Evolutionary conservation across 2,888 invertebrate species (phyloP).

Genomic region (Lasioglossum calceatum): DNA sequence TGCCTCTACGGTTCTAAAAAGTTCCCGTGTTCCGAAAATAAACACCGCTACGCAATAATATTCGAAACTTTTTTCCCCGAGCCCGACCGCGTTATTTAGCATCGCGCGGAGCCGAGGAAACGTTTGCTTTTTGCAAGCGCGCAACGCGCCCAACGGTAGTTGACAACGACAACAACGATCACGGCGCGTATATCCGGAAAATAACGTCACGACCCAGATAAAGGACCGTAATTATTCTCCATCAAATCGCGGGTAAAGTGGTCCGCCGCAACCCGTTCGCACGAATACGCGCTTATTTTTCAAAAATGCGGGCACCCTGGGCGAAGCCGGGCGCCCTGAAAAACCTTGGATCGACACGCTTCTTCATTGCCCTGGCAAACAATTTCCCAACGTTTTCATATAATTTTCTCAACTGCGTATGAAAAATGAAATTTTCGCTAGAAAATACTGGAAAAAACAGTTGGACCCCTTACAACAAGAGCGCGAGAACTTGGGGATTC

Average conservation of each 20-base stretch:
- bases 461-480: background rate
- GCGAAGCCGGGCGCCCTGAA: background rate
- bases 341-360: slow-evolving; percentile 44
- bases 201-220: slow-evolving; percentile 6
- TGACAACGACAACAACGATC: slow-evolving; percentile 23
- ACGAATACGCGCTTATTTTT: slow-evolving; percentile 26
- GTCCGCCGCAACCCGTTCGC: background rate
- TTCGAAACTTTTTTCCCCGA: slow-evolving; percentile 24
- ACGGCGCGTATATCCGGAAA: slow-evolving; percentile 1
- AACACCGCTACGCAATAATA: slow-evolving; percentile 9
- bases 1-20: background rate
- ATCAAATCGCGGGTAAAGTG: background rate
- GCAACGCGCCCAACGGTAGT: slow-evolving; percentile 17
- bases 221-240: slow-evolving; percentile 43
- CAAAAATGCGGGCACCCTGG: background rate
- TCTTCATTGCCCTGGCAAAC: slow-evolving; percentile 38
- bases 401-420: background rate
- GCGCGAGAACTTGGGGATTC: background rate
- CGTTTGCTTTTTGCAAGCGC: slow-evolving; percentile 18
- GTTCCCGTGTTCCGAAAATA: slow-evolving; percentile 15
- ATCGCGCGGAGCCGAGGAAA: slow-evolving; percentile 18
- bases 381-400: background rate
- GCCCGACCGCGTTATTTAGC: slow-evolving; percentile 28
- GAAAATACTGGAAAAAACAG: background rate
- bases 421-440: background rate